Conservation (phyloP, 2,888 invertebrate species). For the Amphipyra berbera region DNA sequence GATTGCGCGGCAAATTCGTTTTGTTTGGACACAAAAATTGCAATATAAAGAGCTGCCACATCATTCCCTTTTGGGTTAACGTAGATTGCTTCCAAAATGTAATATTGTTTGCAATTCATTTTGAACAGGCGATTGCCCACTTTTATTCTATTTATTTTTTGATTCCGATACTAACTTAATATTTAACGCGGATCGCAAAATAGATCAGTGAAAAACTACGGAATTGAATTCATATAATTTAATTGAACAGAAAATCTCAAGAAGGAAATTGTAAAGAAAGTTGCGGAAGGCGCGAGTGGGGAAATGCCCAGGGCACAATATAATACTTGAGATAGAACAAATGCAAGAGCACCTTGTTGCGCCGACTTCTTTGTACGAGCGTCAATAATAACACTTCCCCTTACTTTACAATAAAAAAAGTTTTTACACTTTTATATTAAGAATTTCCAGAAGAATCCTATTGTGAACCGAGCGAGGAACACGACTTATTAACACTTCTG, state of each 20-base stretch:
- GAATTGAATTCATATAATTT: constrained; percentile 81
- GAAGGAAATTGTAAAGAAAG: constrained; percentile 80
- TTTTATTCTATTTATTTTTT: constrained; percentile 82
- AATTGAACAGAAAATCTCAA: constrained; percentile 81
- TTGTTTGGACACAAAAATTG: constrained; percentile 90
- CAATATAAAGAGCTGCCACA: constrained; percentile 90
- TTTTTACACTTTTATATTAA: constrained; percentile 48
- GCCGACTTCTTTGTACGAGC: constrained; percentile 72
- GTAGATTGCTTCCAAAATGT: constrained; percentile 89
- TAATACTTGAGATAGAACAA: constrained; percentile 81
- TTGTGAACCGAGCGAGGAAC: constrained; percentile 22
- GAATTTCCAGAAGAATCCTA: constrained; percentile 39
- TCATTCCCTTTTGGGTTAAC: constrained; percentile 89
- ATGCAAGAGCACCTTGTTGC: constrained; percentile 78
- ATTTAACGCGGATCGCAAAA: constrained; percentile 72
- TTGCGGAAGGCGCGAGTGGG: constrained; percentile 75
- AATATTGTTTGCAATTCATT: constrained; percentile 89
- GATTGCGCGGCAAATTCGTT: constrained; percentile 90
- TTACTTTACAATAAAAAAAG: constrained; percentile 65
- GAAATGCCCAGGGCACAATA: constrained; percentile 78
- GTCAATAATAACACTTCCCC: constrained; percentile 76
- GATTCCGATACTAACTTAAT: constrained; percentile 80
- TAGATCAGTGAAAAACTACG: constrained; percentile 74
- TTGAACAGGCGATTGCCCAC: constrained; percentile 85
- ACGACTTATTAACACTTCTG: constrained; percentile 49